Base-by-base conservation (phyloP, 2,888 invertebrate species). In the Phlogophora meticulosa region DNA sequence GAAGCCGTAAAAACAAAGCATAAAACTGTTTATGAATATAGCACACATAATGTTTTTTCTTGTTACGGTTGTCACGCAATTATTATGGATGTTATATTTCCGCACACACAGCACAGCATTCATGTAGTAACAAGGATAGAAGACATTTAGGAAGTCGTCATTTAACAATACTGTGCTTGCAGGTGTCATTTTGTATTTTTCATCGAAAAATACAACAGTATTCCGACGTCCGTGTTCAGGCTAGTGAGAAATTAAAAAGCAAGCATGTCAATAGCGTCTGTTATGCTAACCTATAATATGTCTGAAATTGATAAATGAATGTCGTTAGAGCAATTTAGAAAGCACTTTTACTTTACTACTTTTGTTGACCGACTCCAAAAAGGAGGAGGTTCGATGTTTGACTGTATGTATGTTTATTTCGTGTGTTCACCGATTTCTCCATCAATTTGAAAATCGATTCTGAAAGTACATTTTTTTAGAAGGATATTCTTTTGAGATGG, bases 31-130 rank as follows among this genome's bases (percentile, higher is more conserved):
- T 0, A 49, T 45, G 1, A 53, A 13, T 13, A 73, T 4, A 4
- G 58, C 34, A 28, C 13, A 45, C 0, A 49, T 34, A 1, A 74
- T 4, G 34, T 72, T 73, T 22, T 40, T 65, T 10, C 9, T 45
- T 28, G 43, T 65, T 17, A 65, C 20, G 5, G 51, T 45, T 53
- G 45, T 20, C 11, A 72, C 46, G 7, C 20, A 15, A 66, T 55
- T 65, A 11, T 58, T 11, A 7, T 15, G 17, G 45, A 72, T 59
- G 7, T 72, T 74, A 20, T 74, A 72, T 55, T 74, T 72, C 11
- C 75, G 66, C 4, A 40, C 13, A 15, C 38, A 74, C 0, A 58
- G 1, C 1, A 72, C 28, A 34, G 48, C 49, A 17, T 72, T 58
- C 2, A 58, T 34, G n/a, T 15, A 49, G 22, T 72, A 73, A n/a